A percentile compares a stretch with the other conserved stretches of the same genome.
Conservation (phyloP, 1,140 invertebrate species). For the Drosophila kepulauana region DNA sequence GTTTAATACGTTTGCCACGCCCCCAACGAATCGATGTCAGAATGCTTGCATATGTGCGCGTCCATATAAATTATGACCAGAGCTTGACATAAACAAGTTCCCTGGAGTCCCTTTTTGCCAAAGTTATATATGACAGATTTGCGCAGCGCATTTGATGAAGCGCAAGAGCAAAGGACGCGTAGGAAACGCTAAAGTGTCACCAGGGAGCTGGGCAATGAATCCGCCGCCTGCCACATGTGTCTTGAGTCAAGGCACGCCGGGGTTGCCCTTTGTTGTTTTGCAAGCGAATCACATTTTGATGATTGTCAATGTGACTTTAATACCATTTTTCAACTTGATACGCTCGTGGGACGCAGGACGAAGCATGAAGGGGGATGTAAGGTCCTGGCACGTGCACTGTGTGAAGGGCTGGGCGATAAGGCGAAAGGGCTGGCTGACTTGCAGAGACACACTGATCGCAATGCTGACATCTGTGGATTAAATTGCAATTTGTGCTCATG, state of each 20-base stretch:
- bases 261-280: slow-evolving; percentile 63
- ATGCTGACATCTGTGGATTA: slow-evolving; percentile 85
- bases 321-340: slow-evolving; percentile 83
- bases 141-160: slow-evolving; percentile 78
- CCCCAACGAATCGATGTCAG: slow-evolving; percentile 4
- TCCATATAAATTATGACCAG: slow-evolving; percentile 80
- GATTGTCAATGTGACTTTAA: slow-evolving; percentile 85
- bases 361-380: slow-evolving; percentile 1
- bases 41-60: slow-evolving; percentile 58
- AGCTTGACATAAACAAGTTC: slow-evolving; percentile 84
- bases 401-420: slow-evolving; percentile 19
- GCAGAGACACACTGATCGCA: slow-evolving; percentile 65
- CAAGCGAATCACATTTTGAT: slow-evolving; percentile 83
- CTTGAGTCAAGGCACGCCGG: slow-evolving; percentile 39
- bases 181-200: slow-evolving; percentile 75
- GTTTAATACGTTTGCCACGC: slow-evolving; percentile 67
- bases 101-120: slow-evolving; percentile 83
- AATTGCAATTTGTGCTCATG: slow-evolving; percentile 85
- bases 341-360: slow-evolving; percentile 26
- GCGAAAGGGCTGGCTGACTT: slow-evolving; percentile 34
- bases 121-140: slow-evolving; percentile 84
- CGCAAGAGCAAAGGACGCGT: slow-evolving; percentile 13
- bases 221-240: slow-evolving; percentile 62
- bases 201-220: slow-evolving; percentile 55
- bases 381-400: slow-evolving; percentile 58